Base-by-base conservation (phyloP, 2,113 vertebrate species). In the Trachemys scripta region DNA sequence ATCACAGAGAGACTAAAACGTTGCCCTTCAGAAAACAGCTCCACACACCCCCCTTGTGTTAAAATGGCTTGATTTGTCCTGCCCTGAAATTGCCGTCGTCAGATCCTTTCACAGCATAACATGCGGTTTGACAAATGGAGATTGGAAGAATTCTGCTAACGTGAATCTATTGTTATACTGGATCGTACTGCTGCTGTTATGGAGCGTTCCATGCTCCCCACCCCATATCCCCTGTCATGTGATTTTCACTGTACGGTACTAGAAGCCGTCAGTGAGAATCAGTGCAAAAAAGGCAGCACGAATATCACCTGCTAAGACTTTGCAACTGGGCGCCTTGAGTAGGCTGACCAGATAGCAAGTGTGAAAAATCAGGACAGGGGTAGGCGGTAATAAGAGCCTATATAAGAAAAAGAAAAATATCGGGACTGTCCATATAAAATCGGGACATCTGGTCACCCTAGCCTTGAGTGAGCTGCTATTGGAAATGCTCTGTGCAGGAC, bases 131-230 rank as follows among this genome's bases (percentile, higher is more conserved):
- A 4, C 91, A 20, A 79, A 50, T 47, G 88, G 57, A 88, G 53
- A 31, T 1, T 1, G 4, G 45, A 10, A 29, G 24, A 85, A 13
- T 16, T 85, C 57, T 87, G 75, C 84, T 57, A 51, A 54, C 12
- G 6, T 1, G 0, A 10, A 20, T n/a, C 35, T 65, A 19, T n/a
- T 0, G 0, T 38, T 72, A 65, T 17, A 54, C 56, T 35, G 31
- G 14, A 31, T 22, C 20, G 1, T 0, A 3, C 7, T 29, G 42
- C 76, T 47, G 13, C 27, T 69, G 62, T 69, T 69, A 5, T 20
- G 35, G 31, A 20, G 62, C 4, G 17, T 31, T 35, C 35, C 35
- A 5, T 3, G 9, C 25, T 10, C 62, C 17, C 12, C 5, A 8
- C 31, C 29, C 12, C 25, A 27, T 13, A 12, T 29, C 25, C 25